Evolutionary conservation across 2,797 vertebrate genomes (phyloP), one percentile per base, ranked within the genome.

Genomic region (Alauda arvensis): DNA sequence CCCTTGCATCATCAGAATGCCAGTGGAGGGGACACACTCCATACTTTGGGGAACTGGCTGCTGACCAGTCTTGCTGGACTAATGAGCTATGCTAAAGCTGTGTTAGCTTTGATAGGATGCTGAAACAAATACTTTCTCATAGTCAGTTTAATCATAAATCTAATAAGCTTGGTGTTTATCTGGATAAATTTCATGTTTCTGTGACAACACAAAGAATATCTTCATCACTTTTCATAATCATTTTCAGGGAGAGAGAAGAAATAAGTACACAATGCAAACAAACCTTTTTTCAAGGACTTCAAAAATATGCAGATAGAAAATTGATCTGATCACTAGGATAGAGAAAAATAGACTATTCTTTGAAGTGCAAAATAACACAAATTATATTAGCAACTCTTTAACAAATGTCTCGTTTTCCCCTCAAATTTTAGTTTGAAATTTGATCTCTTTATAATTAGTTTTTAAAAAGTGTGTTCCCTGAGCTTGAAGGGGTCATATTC

Each of bases 321-420:
- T 20, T 65, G 52, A 24, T 70, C 49, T 40, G 39, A 81, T 78
- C 42, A 71, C 28, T n/a, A 63, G 63, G 14, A 70, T 2, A 53
- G 16, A 86, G 42, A 60, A 88, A 88, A 77, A 42, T 0, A 77
- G 66, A 59, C 21, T 43, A 69, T 67, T 39, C 34, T 60, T 62
- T 61, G 33, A 85, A 83, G 60, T 42, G 56, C 33, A 92, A 76
- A 89, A 62, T 76, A 71, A 66, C 57, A 40, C 34, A 56, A 74
- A 45, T 63, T 81, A 34, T 67, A 85, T 60, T 33, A 67, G 52
- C 14, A 69, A 56, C 46, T 43, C 45, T 72, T 83, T 37, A 60
- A 85, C 26, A 77, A 65, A 61, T 23, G 26, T 33, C 33, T 60
- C 20, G 39, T 69, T 85, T 83, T 29, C 12, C 52, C 29, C 39